Evolutionary conservation across 2,113 vertebrate genomes (phyloP).

Genomic region (Morone chrysops): DNA sequence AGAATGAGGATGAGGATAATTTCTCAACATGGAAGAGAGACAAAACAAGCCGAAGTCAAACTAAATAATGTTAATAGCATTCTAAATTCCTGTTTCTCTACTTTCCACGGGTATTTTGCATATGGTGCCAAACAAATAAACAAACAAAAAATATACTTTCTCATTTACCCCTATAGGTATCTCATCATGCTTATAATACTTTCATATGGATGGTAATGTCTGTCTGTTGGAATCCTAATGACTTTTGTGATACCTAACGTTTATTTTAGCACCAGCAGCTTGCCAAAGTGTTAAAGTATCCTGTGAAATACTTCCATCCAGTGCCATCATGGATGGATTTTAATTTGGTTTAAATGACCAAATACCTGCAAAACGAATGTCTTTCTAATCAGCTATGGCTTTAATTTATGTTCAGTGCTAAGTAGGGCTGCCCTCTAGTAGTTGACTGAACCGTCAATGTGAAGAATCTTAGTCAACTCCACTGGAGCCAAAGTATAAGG

Average conservation of each 20-base stretch:
- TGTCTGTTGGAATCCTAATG: neutral
- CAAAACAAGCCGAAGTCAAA: constrained; percentile 27
- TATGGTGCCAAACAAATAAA: neutral
- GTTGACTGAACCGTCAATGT: too few species aligned
- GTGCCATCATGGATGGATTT: neutral
- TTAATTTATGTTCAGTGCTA: neutral
- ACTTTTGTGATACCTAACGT: too few species aligned
- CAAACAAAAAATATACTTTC: neutral
- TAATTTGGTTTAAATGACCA: neutral
- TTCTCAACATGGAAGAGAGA: neutral
- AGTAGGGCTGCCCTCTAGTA: too few species aligned
- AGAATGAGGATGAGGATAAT: constrained; percentile 5
- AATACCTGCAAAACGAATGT: neutral
- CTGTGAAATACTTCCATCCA: neutral
- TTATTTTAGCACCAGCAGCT: neutral
- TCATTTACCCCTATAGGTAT: neutral
- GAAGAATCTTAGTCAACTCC: too few species aligned
- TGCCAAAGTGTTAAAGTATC: neutral
- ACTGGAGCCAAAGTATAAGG: too few species aligned
- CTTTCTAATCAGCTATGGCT: neutral
- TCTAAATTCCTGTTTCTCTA: neutral
- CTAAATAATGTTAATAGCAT: neutral
- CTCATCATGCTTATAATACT: neutral
- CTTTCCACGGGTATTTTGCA: neutral
- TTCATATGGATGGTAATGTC: neutral